phyloP scores from a whole-genome alignment of 2,113 vertebrate species.

The Peromyscus polionotus region DNA sequence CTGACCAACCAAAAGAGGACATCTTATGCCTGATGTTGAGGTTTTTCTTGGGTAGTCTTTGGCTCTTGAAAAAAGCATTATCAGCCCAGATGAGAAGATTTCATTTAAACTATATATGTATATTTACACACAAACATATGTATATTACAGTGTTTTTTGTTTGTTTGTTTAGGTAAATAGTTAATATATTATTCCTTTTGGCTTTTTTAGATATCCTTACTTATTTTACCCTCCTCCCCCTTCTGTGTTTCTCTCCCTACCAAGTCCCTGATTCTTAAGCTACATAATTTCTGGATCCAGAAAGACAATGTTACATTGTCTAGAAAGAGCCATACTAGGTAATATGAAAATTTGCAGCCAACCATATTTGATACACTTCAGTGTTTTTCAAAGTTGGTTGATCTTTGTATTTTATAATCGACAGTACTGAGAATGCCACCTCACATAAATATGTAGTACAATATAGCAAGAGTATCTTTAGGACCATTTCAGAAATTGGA shows the following conservation, averaged over 20 bases:
- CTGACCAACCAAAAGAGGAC: background rate
- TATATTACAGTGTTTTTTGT: background rate
- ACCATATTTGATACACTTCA: background rate
- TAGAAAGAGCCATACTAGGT: background rate
- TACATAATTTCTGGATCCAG: slow-evolving; percentile 10
- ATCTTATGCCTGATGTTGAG: background rate
- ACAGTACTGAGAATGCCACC: background rate
- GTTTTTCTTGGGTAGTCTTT: background rate
- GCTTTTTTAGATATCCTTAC: background rate
- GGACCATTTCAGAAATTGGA: background rate
- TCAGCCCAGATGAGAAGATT: background rate
- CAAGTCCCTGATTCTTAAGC: background rate
- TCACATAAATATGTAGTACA: background rate
- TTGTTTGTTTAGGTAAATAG: background rate
- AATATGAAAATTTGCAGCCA: background rate
- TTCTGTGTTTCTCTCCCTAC: background rate
- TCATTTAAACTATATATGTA: background rate
- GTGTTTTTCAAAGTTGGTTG: background rate
- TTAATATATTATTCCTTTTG: background rate
- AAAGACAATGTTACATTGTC: background rate
- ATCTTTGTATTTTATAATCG: background rate
- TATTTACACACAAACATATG: background rate
- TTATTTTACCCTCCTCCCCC: background rate
- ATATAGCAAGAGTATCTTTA: background rate
- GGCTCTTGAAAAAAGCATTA: background rate